Evolutionary conservation across 2,888 invertebrate genomes (phyloP).

Genomic region (Drosophila hamatofila): DNA sequence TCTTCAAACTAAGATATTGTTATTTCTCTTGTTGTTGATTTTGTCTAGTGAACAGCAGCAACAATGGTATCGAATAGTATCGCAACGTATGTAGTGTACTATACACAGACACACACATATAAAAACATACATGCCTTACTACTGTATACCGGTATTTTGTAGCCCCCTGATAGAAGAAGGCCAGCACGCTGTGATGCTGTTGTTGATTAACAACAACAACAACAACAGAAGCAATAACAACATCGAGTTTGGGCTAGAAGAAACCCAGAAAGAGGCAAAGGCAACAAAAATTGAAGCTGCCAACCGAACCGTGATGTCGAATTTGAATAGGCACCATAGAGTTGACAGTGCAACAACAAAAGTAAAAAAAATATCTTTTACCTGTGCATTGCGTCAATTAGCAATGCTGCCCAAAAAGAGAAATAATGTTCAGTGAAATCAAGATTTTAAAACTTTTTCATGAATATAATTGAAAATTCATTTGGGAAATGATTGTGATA

Average conservation of each 20-base stretch:
- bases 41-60: constrained; percentile 46
- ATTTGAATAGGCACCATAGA: constrained; percentile 49
- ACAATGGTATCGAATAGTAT: constrained; percentile 45
- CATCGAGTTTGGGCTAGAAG: constrained; percentile 48
- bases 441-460: no score
- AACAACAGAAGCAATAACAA: constrained; percentile 8
- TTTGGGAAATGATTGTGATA: neutral
- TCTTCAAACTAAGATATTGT: constrained; percentile 61
- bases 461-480: neutral
- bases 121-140: constrained; percentile 30
- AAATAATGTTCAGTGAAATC: neutral
- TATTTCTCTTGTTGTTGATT: constrained; percentile 8
- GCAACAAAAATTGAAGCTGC: constrained; percentile 40
- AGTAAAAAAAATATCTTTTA: constrained; percentile 36
- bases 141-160: constrained; percentile 62
- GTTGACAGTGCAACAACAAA: constrained; percentile 43
- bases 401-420: constrained; percentile 4
- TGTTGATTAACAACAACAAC: constrained; percentile 49
- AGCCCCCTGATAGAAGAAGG: constrained; percentile 40
- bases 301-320: constrained; percentile 57
- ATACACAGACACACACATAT: constrained; percentile 11
- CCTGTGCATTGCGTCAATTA: constrained; percentile 49
- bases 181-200: constrained; percentile 51
- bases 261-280: constrained; percentile 39
- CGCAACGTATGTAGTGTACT: constrained; percentile 33